Percentiles rank a stretch among this genome's conserved stretches.
Conservation (phyloP, 2,113 vertebrate species). For the Blennius ocellaris region DNA sequence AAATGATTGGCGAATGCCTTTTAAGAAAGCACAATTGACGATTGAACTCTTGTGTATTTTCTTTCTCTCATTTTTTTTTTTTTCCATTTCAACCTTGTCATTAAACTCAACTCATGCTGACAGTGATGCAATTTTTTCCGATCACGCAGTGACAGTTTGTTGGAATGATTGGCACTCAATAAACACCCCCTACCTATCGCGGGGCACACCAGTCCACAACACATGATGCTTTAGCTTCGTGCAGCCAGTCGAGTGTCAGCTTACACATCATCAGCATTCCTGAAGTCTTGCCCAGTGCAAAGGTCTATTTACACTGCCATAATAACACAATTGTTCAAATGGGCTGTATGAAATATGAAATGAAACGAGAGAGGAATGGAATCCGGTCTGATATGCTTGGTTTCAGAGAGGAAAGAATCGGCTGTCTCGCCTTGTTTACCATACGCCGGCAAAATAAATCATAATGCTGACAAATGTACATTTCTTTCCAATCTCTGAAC, state of each 20-base stretch:
- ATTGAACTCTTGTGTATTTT: no score
- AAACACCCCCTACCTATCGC: conserved; percentile 63
- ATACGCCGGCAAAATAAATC: conserved; percentile 61
- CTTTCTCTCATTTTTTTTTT: not conserved
- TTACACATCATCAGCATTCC: conserved; percentile 77
- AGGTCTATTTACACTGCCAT: conserved; percentile 75
- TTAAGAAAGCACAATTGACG: no score
- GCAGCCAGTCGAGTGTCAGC: conserved; percentile 59
- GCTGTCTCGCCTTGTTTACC: conserved; percentile 71
- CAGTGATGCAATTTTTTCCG: conserved; percentile 39
- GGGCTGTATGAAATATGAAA: conserved; percentile 67
- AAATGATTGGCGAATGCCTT: conserved; percentile 6
- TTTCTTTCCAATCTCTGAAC: conserved; percentile 54
- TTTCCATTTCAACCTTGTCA: conserved; percentile 43
- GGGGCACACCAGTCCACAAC: conserved; percentile 52
- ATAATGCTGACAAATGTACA: conserved; percentile 67
- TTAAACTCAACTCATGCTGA: conserved; percentile 37
- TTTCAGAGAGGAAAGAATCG: conserved; percentile 71
- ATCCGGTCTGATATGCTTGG: conserved; percentile 65
- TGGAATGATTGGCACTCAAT: not conserved
- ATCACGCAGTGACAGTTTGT: no score
- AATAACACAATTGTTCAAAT: conserved; percentile 77
- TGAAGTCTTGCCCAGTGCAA: conserved; percentile 64
- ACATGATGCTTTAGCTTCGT: conserved; percentile 61
- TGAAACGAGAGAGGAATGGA: conserved; percentile 68